These are phyloP conservation scores for Ascidia mentula DNA, from an alignment of 23 tunicate species.

Conservation along the genomic window DNA sequence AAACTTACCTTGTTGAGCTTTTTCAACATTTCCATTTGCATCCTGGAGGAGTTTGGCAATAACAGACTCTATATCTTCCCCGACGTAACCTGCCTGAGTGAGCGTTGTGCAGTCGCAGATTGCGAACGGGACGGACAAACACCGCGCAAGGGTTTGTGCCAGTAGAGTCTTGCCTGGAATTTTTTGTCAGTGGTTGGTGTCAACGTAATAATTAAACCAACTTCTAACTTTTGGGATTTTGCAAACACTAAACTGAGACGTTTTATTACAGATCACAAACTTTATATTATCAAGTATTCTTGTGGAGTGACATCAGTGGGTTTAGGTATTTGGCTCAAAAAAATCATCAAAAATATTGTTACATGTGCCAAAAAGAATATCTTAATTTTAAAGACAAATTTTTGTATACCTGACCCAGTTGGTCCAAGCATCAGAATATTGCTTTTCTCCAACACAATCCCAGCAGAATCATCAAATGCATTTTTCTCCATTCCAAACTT, in stretches of 20 bases:
- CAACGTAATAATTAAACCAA: background rate
- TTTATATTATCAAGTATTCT: too few relatives aligned
- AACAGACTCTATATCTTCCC: slow-evolving; percentile 97
- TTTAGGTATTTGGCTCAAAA: too few relatives aligned
- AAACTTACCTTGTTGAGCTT: slow-evolving; percentile 75
- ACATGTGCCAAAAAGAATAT: too few relatives aligned
- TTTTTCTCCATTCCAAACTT: slow-evolving; percentile 3
- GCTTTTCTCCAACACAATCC: slow-evolving; percentile 72
- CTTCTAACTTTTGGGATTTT: background rate
- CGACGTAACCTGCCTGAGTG: slow-evolving; percentile 98
- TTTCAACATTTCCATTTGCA: slow-evolving; percentile 88
- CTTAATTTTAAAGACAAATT: too few relatives aligned
- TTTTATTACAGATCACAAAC: background rate
- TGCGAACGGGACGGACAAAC: slow-evolving; percentile 93
- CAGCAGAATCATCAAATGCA: slow-evolving; percentile 11
- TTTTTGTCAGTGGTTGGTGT: too few relatives aligned
- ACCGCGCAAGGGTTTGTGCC: slow-evolving; percentile 88
- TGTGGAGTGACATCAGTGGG: too few relatives aligned
- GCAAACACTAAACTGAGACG: background rate
- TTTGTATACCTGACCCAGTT: slow-evolving; percentile 88
- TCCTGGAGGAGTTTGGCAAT: slow-evolving; percentile 87
- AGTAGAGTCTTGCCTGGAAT: slow-evolving; percentile 77
- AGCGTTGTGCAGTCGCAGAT: slow-evolving; percentile 96
- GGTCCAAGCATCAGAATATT: slow-evolving; percentile 96
- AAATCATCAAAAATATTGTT: too few relatives aligned